phyloP scores from a whole-genome alignment of 2,888 invertebrate species.

The Eulithis prunata region DNA sequence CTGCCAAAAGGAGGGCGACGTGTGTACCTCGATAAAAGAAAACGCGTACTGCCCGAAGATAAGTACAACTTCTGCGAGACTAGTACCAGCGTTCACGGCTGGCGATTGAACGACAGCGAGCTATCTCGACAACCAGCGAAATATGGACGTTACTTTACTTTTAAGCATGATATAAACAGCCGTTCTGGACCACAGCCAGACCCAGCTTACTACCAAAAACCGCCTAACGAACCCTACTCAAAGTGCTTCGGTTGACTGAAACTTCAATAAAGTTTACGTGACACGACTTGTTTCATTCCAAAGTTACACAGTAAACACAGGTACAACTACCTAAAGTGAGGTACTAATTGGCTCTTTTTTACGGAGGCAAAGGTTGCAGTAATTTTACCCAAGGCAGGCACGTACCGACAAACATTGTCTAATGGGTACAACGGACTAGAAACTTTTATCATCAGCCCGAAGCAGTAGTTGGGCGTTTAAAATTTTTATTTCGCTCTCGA shows the following conservation, averaged over 20 bases:
- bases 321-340: conserved; percentile 10
- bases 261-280: conserved; percentile 32
- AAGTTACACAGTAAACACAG: conserved; percentile 10
- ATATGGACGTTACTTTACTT: conserved; percentile 30
- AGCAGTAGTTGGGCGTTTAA: conserved; percentile 51
- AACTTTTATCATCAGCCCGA: conserved; percentile 66
- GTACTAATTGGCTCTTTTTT: conserved; percentile 23
- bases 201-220: conserved; percentile 39
- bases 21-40: conserved; percentile 43
- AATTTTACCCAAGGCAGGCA: conserved; percentile 46
- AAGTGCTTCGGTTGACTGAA: conserved; percentile 28
- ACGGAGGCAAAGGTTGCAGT: conserved; percentile 35
- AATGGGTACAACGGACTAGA: conserved; percentile 51
- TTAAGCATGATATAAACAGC: conserved; percentile 32
- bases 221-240: conserved; percentile 22
- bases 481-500: conserved; percentile 59
- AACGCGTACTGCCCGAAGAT: conserved; percentile 42
- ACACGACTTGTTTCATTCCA: conserved; percentile 16
- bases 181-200: conserved; percentile 48
- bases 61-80: conserved; percentile 47
- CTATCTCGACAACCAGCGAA: conserved; percentile 9
- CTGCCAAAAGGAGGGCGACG: conserved; percentile 36
- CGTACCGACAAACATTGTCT: conserved; percentile 53
- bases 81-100: conserved; percentile 43
- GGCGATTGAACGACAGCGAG: conserved; percentile 42